Percentiles rank a stretch among this genome's conserved stretches.
Conservation (phyloP, 1,140 invertebrate species). For the Phortica variegata region DNA sequence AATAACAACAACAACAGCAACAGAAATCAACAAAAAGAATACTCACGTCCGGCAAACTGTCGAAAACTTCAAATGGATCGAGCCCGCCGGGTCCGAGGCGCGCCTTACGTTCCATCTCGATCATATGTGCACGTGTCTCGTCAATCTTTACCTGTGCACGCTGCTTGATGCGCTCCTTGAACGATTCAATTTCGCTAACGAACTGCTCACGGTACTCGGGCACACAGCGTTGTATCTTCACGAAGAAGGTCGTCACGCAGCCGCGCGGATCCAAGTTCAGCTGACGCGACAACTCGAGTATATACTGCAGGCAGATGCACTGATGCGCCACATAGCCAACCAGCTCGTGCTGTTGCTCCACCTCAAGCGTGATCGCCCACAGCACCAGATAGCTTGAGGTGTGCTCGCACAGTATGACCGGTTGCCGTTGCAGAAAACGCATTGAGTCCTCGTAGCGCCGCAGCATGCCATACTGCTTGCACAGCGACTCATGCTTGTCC, state of each 20-base stretch:
- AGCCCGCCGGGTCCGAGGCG: constrained; percentile 92
- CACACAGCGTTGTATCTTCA: constrained; percentile 86
- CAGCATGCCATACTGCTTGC: constrained; percentile 94
- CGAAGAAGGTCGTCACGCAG: constrained; percentile 90
- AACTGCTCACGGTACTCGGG: constrained; percentile 90
- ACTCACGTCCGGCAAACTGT: constrained; percentile 81
- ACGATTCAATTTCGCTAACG: constrained; percentile 85
- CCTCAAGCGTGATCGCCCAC: constrained; percentile 97
- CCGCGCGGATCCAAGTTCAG: constrained; percentile 86
- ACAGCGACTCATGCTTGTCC: constrained; percentile 81
- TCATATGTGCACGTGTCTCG: constrained; percentile 74
- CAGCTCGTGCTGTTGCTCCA: constrained; percentile 86
- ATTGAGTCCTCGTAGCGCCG: constrained; percentile 89
- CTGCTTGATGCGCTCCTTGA: constrained; percentile 82
- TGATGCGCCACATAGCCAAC: constrained; percentile 97
- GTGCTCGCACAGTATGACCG: constrained; percentile 87
- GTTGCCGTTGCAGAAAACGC: constrained; percentile 73
- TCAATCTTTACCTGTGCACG: constrained; percentile 85
- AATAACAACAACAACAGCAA: no score
- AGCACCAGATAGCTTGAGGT: constrained; percentile 96
- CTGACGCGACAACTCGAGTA: constrained; percentile 91
- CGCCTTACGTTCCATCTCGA: constrained; percentile 82
- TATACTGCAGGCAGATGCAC: constrained; percentile 97
- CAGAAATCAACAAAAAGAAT: no score
- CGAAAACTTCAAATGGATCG: constrained; percentile 94